phyloP scores from a whole-genome alignment of 1,140 invertebrate genomes.

The Samia ricini region DNA sequence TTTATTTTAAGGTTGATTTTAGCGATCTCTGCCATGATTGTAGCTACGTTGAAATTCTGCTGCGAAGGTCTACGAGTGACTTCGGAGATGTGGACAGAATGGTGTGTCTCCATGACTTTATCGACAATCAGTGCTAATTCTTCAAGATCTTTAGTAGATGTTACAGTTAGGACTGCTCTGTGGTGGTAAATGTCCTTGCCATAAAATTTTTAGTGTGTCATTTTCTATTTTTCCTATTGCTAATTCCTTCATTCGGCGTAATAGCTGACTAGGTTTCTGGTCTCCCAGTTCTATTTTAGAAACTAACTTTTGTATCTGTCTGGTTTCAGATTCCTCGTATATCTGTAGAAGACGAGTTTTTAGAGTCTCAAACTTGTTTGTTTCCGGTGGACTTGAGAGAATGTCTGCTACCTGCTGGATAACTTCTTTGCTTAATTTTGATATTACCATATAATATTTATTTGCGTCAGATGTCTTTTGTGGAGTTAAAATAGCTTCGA shows the following conservation, averaged over 20 bases:
- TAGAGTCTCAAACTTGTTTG: slow-evolving; percentile 14
- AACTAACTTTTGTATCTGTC: slow-evolving; percentile 19
- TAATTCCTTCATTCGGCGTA: slow-evolving; percentile 9
- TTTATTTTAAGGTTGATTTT: background rate
- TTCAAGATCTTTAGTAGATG: background rate
- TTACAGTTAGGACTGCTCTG: slow-evolving; percentile 1
- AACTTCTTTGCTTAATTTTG: slow-evolving; percentile 10
- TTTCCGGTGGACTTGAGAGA: slow-evolving; percentile 13
- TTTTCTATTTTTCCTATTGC: slow-evolving; percentile 2
- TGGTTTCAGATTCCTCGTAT: slow-evolving; percentile 18
- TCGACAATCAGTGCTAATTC: slow-evolving; percentile 6
- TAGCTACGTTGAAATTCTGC: background rate
- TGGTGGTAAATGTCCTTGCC: slow-evolving; percentile 6
- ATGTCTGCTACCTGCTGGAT: slow-evolving; percentile 18
- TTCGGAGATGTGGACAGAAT: no score
- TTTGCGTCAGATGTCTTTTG: slow-evolving; percentile 10
- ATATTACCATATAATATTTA: slow-evolving; percentile 9
- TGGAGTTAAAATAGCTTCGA: background rate
- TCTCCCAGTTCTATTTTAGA: slow-evolving; percentile 15
- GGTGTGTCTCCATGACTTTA: slow-evolving; percentile 10
- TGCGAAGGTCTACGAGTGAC: background rate
- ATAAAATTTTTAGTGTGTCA: slow-evolving; percentile 3
- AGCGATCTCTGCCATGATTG: background rate
- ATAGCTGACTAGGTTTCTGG: slow-evolving; percentile 20
- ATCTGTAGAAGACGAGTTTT: slow-evolving; percentile 9